A percentile compares a stretch with the other conserved stretches of the same genome.
Evolutionary conservation across 2,113 vertebrate species (phyloP).

Genomic region (Anhinga rufa): DNA sequence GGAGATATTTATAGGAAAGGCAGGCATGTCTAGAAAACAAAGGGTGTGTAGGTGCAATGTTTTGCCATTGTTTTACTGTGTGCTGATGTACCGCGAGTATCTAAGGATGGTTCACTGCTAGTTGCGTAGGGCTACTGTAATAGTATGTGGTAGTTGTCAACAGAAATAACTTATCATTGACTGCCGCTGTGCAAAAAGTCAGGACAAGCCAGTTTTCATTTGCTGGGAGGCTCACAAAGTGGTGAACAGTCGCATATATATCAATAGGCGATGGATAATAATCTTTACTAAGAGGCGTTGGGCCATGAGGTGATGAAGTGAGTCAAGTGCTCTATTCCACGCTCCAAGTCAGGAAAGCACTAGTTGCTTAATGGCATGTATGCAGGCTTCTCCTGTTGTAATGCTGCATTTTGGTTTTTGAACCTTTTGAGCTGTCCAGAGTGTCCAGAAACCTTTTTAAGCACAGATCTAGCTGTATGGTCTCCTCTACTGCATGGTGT

Average conservation of each 20-base stretch:
- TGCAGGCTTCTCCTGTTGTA: not conserved
- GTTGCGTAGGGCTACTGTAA: not conserved
- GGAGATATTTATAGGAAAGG: not conserved
- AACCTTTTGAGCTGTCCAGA: not conserved
- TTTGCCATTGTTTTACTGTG: not conserved
- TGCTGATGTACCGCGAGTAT: not conserved
- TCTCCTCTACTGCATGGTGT: accelerated
- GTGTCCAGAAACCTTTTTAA: not conserved
- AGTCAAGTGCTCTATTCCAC: not conserved
- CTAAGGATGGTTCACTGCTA: not conserved
- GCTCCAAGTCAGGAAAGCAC: not conserved
- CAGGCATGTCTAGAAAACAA: not conserved
- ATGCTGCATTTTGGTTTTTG: not conserved
- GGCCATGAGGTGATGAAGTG: not conserved
- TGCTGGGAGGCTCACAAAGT: not conserved
- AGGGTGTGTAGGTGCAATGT: not conserved
- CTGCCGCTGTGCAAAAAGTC: not conserved
- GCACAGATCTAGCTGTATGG: not conserved
- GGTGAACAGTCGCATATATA: not conserved
- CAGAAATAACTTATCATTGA: not conserved
- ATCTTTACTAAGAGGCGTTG: not conserved
- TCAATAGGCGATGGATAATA: not conserved
- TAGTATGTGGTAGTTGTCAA: accelerated
- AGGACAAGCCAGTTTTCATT: not conserved
- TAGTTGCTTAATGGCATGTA: not conserved